These are phyloP conservation scores for Salvelinus alpinus DNA, from an alignment of 2,113 vertebrate genomes.

Conservation along the genomic window DNA sequence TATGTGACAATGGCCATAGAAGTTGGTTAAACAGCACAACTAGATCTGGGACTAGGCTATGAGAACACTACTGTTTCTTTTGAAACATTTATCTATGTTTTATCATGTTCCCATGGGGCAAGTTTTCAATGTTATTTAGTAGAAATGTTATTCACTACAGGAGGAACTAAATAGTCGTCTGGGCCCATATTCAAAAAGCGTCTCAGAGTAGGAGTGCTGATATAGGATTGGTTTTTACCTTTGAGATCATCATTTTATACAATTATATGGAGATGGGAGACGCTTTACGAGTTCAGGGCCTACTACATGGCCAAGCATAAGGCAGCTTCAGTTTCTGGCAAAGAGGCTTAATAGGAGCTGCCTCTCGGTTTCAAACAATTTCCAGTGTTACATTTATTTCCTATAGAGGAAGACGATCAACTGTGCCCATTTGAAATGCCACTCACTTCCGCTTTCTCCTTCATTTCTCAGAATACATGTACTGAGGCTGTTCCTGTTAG, in stretches of 20 bases:
- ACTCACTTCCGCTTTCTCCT: neutral
- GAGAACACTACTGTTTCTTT: conserved; percentile 47
- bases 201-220: too few relatives aligned
- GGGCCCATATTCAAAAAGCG: conserved; percentile 31
- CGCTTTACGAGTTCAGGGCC: neutral
- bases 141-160: too few relatives aligned
- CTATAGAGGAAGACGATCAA: neutral
- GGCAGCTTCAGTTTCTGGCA: neutral
- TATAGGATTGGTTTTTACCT: too few relatives aligned
- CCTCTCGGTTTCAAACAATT: neutral
- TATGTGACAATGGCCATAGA: neutral
- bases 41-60: neutral
- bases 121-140: conserved; percentile 45
- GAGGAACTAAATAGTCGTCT: too few relatives aligned
- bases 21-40: conserved; percentile 1
- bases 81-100: conserved; percentile 47
- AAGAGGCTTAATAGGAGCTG: neutral
- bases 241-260: too few relatives aligned
- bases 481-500: neutral
- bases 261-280: too few relatives aligned
- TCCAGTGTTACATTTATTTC: conserved; percentile 6
- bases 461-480: conserved; percentile 5
- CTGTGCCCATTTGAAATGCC: neutral
- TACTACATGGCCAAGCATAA: too few relatives aligned
- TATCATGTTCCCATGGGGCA: conserved; percentile 32